Evolutionary conservation across 1,140 invertebrate species (phyloP).

Genomic region (Trichomalopsis sarcophagae): DNA sequence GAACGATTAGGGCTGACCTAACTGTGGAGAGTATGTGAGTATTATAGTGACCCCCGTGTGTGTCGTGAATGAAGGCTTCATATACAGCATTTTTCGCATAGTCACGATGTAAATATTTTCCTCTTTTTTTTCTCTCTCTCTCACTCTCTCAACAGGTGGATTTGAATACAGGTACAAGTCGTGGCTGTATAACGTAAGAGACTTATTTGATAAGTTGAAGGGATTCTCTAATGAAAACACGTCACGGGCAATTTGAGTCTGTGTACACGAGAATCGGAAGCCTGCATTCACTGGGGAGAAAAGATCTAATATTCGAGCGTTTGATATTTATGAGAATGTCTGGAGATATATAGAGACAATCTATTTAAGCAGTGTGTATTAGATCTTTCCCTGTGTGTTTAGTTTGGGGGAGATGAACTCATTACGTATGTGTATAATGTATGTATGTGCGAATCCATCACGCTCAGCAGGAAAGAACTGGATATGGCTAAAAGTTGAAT

Average conservation of each 20-base stretch:
- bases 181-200: not conserved
- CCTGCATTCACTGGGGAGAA: conserved; percentile 14
- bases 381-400: too few relatives aligned
- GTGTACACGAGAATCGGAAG: not conserved
- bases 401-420: too few relatives aligned
- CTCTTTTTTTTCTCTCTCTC: too few relatives aligned
- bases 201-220: not conserved
- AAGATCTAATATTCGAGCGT: not conserved
- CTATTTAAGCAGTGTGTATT: too few relatives aligned
- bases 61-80: conserved; percentile 37
- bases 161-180: not conserved
- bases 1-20: conserved; percentile 18
- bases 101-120: conserved; percentile 28
- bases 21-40: not conserved
- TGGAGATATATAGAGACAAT: too few relatives aligned
- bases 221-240: not conserved
- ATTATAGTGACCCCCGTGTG: conserved; percentile 5
- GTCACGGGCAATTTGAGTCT: not conserved
- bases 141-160: conserved; percentile 36
- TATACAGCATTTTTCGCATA: not conserved
- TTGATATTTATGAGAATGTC: not conserved
- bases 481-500: too few relatives aligned
- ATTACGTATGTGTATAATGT: too few relatives aligned
- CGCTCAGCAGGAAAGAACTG: too few relatives aligned
- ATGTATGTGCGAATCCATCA: too few relatives aligned